Evolutionary conservation across 2,113 vertebrate genomes (phyloP).

Genomic region (Nycticorax nycticorax): DNA sequence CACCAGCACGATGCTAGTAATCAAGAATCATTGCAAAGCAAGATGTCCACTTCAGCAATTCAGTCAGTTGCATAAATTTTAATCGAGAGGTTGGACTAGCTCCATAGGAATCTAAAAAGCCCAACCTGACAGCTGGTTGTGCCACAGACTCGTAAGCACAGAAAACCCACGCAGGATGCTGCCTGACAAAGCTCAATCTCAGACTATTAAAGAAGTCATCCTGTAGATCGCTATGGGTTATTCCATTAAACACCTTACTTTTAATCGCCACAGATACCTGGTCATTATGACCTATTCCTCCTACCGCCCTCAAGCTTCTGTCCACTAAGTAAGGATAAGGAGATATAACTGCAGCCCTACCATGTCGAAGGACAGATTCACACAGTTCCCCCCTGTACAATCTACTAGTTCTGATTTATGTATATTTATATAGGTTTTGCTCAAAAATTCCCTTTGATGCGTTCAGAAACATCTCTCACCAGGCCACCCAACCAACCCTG

Average conservation of each 20-base stretch:
- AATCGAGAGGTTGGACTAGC: background rate
- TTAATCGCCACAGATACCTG: background rate
- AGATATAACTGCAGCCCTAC: rapidly evolving
- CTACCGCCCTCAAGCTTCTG: background rate
- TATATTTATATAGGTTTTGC: background rate
- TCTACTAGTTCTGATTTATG: rapidly evolving
- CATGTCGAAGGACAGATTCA: rapidly evolving
- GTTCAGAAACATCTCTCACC: background rate
- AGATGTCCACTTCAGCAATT: background rate
- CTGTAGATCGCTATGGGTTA: background rate
- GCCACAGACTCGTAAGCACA: background rate
- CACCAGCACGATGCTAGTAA: background rate
- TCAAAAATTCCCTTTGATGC: background rate
- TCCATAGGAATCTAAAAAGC: background rate
- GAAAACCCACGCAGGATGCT: background rate
- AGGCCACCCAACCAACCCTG: background rate
- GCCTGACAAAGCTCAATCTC: background rate
- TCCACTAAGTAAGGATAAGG: background rate
- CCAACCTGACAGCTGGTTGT: background rate
- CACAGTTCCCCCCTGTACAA: background rate
- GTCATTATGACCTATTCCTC: background rate
- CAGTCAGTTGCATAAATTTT: rapidly evolving
- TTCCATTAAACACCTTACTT: background rate
- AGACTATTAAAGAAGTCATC: background rate
- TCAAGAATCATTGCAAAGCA: background rate